phyloP scores from a whole-genome alignment of 2,113 vertebrate genomes.

The Megaptera novaeangliae region DNA sequence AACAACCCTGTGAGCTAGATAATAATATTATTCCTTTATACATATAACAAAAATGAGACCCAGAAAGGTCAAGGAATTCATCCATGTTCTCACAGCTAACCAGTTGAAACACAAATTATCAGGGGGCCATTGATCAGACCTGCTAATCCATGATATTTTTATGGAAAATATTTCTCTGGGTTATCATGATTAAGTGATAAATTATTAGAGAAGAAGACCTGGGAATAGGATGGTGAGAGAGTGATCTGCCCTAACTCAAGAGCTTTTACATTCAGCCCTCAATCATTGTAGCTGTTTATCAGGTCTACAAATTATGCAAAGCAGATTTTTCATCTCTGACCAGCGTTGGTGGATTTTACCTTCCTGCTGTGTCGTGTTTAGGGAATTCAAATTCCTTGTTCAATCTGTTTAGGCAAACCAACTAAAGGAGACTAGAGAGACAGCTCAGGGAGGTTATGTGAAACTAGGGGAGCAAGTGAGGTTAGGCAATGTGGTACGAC shows the following conservation, averaged over 20 bases:
- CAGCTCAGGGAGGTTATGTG: background rate
- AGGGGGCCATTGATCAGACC: background rate
- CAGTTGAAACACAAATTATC: background rate
- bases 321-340: background rate
- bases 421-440: background rate
- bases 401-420: background rate
- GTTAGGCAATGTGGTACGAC: accelerated
- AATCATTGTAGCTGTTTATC: background rate
- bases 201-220: background rate
- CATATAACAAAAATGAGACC: background rate
- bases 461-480: background rate
- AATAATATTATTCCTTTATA: background rate
- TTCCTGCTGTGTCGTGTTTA: background rate
- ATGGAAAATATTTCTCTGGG: background rate
- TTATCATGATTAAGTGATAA: background rate
- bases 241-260: background rate
- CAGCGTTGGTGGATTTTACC: background rate
- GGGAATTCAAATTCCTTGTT: background rate
- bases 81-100: background rate
- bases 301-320: background rate
- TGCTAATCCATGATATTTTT: background rate
- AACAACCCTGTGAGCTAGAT: background rate
- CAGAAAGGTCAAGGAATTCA: background rate
- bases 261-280: background rate
- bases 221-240: background rate